Percentiles rank a stretch among this genome's conserved stretches.
These are phyloP conservation scores for Drosophila acutilabella DNA, from an alignment of 2,888 invertebrate genomes.

Conservation along the genomic window DNA sequence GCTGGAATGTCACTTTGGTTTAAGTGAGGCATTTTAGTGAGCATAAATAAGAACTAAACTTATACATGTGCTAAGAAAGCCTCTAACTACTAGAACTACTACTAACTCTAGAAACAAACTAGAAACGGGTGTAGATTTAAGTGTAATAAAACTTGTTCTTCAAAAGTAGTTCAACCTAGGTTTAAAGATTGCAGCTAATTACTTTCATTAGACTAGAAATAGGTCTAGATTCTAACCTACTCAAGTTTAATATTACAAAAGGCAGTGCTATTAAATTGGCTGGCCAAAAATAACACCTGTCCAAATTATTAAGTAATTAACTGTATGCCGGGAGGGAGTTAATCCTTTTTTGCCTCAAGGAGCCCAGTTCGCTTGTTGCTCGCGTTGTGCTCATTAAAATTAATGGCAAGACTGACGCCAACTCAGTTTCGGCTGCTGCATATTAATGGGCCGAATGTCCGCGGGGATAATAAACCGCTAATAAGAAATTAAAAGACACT, in stretches of 20 bases:
- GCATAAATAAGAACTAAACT: too few relatives aligned
- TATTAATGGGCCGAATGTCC: conserved; percentile 76
- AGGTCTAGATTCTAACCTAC: conserved; percentile 11
- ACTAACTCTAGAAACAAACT: neutral
- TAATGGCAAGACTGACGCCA: conserved; percentile 65
- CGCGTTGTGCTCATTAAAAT: conserved; percentile 73
- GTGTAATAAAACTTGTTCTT: too few relatives aligned
- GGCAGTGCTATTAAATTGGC: conserved; percentile 54
- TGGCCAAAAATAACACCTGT: conserved; percentile 74
- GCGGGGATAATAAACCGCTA: conserved; percentile 79
- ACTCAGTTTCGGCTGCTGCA: conserved; percentile 65
- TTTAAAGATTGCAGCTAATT: too few relatives aligned
- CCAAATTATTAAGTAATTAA: conserved; percentile 80
- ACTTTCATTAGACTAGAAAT: too few relatives aligned
- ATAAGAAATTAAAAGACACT: conserved; percentile 80
- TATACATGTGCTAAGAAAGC: too few relatives aligned
- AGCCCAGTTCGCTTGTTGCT: conserved; percentile 3
- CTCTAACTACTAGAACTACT: neutral
- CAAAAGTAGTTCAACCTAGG: too few relatives aligned
- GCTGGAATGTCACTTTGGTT: conserved; percentile 20
- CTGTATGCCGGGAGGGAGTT: conserved; percentile 45
- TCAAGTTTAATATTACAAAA: conserved; percentile 47
- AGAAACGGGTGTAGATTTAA: neutral
- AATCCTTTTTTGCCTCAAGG: conserved; percentile 62
- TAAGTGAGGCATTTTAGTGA: neutral